These are phyloP conservation scores for Podarcis raffonei DNA, from an alignment of 2,113 vertebrate species.

Conservation along the genomic window DNA sequence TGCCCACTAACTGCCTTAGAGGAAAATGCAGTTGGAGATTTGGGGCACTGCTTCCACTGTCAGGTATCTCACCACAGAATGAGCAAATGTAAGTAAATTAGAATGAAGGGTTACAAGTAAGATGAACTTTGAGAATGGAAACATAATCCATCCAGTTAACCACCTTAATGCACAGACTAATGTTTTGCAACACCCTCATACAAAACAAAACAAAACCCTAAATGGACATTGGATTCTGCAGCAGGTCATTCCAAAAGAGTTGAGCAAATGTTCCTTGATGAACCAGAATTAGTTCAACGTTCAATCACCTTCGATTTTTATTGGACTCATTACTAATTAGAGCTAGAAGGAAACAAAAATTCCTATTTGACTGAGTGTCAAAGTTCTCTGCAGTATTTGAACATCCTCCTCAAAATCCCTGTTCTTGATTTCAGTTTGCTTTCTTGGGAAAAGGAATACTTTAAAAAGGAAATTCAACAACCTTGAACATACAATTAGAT, in stretches of 20 bases:
- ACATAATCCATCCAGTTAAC: neutral
- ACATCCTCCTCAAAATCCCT: neutral
- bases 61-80: fast-evolving
- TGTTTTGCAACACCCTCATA: neutral
- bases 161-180: neutral
- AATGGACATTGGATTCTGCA: neutral
- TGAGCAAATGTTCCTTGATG: neutral
- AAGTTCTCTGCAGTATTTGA: neutral
- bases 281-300: fast-evolving
- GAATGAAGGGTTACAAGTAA: conserved; percentile 27
- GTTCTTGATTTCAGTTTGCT: neutral
- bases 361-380: neutral
- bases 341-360: neutral
- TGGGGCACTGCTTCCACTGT: neutral
- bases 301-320: fast-evolving
- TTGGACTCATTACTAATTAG: neutral
- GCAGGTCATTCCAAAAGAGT: neutral
- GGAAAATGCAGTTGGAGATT: conserved; percentile 30
- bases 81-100: neutral
- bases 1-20: conserved; percentile 1
- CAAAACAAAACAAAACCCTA: neutral
- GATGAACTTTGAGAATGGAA: neutral
- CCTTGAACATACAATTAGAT: too few species aligned
- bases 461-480: neutral
- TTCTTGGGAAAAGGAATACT: neutral